Base-by-base conservation (phyloP, 2,888 invertebrate species). In the Calliphora vomitoria region DNA sequence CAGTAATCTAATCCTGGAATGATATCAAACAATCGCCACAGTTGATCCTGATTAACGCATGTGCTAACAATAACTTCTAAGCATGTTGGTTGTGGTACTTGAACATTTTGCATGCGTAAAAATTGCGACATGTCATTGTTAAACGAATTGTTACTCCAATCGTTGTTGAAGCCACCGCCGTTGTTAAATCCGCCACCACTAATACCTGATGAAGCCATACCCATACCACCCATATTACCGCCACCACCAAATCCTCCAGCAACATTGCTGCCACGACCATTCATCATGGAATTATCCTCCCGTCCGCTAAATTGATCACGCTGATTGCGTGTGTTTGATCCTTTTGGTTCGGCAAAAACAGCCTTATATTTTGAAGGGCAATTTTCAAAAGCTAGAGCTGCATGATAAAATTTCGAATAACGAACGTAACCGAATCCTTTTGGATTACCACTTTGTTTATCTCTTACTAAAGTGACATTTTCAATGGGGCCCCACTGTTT, bases 361-460 rank as follows among this genome's bases (percentile, higher is more conserved):
- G 98, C 97, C 93, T 97, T 97, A 92, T 96, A 98, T 90, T 96
- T 96, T 85, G 95, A 95, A 89, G 98, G 97, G 93, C 98, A 98
- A 89, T 97, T 96, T 94, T 98, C 98, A 93, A 96, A 97, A 0
- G 98, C 98, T 87, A 94, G 94, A 0, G 98, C 98, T 18, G 98
- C 98, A 94, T 97, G 96, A 50, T 97, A 97, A 91, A 97, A 97
- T 93, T 93, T 95, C 74, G 93, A 92, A 83, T 97, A 99, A 92
- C 97, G 96, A 3, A 99, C 95, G 93, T 97, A 99, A 2, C 97
- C 99, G 94, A 96, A 98, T 3, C 99, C 98, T 94, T 96, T 97
- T 41, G 96, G 95, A 88, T 95, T 95, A 3, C 98, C 98, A 55
- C 96, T 97, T 94, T 95, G 95, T 90, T 95, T 95, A 87, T 98